phyloP scores from a whole-genome alignment of 2,797 vertebrate genomes.

The Falco biarmicus region DNA sequence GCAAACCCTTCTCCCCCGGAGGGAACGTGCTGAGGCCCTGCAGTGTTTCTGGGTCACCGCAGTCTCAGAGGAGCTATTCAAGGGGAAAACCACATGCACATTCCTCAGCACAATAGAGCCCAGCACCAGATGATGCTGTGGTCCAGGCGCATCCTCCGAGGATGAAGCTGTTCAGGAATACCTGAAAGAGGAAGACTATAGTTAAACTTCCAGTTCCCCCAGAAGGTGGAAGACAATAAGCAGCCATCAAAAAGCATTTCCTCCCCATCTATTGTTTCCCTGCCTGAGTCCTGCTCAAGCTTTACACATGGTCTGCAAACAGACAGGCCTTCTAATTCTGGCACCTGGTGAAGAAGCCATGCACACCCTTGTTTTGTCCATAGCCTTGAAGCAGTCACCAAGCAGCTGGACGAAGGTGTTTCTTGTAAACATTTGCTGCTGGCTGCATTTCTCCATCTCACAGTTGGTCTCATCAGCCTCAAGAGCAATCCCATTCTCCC shows the following conservation, averaged over 20 bases:
- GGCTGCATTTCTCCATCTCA: neutral
- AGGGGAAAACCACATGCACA: slow-evolving; percentile 36
- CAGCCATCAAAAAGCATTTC: slow-evolving; percentile 47
- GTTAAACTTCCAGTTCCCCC: slow-evolving; percentile 63
- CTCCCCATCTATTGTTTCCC: slow-evolving; percentile 45
- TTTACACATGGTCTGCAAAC: neutral
- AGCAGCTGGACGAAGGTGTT: neutral
- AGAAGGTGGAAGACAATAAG: slow-evolving; percentile 62
- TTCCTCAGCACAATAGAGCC: slow-evolving; percentile 52
- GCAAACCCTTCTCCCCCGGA: neutral
- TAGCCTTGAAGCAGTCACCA: neutral
- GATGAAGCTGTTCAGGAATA: neutral
- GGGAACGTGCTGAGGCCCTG: neutral
- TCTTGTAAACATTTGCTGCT: neutral
- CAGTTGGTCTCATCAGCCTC: neutral
- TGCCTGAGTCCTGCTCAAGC: neutral
- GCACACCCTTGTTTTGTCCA: accelerated
- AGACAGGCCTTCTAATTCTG: neutral
- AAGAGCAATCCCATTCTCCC: neutral
- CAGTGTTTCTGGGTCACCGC: neutral
- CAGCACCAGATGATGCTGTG: neutral
- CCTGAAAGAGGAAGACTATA: slow-evolving; percentile 59
- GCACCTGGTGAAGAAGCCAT: neutral
- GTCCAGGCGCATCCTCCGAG: slow-evolving; percentile 40
- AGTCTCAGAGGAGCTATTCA: slow-evolving; percentile 38